Percentiles rank a stretch among this genome's conserved stretches.
Conservation (phyloP, 2,888 invertebrate genomes). For the Megastigmus dorsalis region DNA sequence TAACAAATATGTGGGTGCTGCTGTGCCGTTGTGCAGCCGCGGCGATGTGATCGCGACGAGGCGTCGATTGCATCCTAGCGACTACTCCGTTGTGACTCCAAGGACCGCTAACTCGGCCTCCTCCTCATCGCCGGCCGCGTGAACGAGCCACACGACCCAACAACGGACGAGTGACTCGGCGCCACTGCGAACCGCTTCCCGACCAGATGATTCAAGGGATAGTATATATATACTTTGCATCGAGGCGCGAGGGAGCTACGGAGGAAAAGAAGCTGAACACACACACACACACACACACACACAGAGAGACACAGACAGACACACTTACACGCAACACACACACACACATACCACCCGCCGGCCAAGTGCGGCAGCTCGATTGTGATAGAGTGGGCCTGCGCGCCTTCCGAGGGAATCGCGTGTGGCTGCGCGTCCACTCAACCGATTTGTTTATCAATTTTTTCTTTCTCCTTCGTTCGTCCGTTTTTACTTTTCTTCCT, state of each 20-base stretch:
- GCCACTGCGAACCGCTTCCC: conserved; percentile 46
- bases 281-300: conserved; percentile 16
- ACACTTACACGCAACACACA: conserved; percentile 14
- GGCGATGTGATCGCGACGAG: conserved; percentile 52
- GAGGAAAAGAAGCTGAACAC: no score
- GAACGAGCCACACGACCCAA: background rate
- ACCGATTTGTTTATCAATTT: conserved; percentile 45
- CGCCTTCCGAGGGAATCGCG: conserved; percentile 12
- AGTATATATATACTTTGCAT: no score
- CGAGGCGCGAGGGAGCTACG: background rate
- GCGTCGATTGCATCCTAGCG: background rate
- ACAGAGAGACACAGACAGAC: conserved; percentile 15
- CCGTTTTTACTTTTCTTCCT: conserved; percentile 11
- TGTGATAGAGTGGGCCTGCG: conserved; percentile 70
- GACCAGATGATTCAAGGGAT: no score
- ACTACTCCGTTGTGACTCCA: background rate
- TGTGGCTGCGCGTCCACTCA: conserved; percentile 47
- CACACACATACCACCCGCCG: conserved; percentile 29
- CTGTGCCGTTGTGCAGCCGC: conserved; percentile 61
- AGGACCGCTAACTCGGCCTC: background rate
- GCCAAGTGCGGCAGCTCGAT: conserved; percentile 64
- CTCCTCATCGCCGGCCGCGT: conserved; percentile 53
- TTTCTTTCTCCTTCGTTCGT: conserved; percentile 30
- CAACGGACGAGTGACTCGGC: conserved; percentile 1
- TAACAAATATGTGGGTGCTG: conserved; percentile 64